A percentile compares a stretch with the other conserved stretches of the same genome.
These are phyloP conservation scores for Hassar affinis DNA, from an alignment of 2,113 vertebrate genomes.

Conservation along the genomic window DNA sequence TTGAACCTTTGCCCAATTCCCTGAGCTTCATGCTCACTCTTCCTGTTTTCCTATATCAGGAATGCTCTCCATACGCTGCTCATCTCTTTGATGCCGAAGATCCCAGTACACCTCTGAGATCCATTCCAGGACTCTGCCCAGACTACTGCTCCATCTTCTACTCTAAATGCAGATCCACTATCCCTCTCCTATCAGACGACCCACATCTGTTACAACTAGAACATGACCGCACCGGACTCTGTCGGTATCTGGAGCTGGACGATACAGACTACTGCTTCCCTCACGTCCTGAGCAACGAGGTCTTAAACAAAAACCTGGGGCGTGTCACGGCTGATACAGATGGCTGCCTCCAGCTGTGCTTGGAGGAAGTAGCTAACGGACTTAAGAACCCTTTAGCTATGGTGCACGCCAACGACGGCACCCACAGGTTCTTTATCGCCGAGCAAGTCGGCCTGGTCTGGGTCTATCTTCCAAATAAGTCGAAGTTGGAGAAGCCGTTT, in stretches of 20 bases:
- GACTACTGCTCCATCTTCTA: slow-evolving; percentile 85
- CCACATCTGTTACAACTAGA: slow-evolving; percentile 65
- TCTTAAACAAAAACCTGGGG: slow-evolving; percentile 83
- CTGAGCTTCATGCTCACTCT: slow-evolving; percentile 1
- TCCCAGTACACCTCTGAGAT: slow-evolving; percentile 78
- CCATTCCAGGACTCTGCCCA: slow-evolving; percentile 86
- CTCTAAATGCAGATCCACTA: slow-evolving; percentile 75
- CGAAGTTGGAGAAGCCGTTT: slow-evolving; percentile 83
- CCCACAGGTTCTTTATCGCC: slow-evolving; percentile 89
- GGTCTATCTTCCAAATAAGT: slow-evolving; percentile 83
- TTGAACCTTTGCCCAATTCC: not conserved
- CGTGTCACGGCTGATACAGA: slow-evolving; percentile 70
- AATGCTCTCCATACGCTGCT: slow-evolving; percentile 92
- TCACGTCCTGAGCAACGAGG: slow-evolving; percentile 75
- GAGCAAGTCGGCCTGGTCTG: slow-evolving; percentile 95
- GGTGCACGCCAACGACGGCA: slow-evolving; percentile 89
- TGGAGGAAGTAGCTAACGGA: slow-evolving; percentile 85
- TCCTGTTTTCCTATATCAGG: slow-evolving; percentile 68
- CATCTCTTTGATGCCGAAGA: slow-evolving; percentile 92
- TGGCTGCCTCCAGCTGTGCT: slow-evolving; percentile 91
- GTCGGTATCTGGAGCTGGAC: slow-evolving; percentile 77
- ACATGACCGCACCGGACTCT: slow-evolving; percentile 72
- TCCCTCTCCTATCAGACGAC: slow-evolving; percentile 76
- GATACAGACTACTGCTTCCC: slow-evolving; percentile 94
- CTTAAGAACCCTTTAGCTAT: slow-evolving; percentile 89